phyloP scores from a whole-genome alignment of 2,797 vertebrate genomes.

The Cyclura pinguis region DNA sequence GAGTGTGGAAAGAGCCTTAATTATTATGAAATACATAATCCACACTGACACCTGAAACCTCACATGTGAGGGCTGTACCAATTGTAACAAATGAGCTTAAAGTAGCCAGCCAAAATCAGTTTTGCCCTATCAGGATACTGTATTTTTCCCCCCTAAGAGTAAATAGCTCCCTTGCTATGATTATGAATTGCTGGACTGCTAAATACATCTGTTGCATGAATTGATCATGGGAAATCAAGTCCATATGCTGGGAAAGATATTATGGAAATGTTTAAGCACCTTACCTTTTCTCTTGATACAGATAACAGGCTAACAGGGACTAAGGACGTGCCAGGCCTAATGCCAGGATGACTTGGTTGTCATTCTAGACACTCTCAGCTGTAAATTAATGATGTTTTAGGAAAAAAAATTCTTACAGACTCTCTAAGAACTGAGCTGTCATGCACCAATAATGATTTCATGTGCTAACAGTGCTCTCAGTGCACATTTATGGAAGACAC shows the following conservation, averaged over 20 bases:
- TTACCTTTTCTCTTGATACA: slow-evolving; percentile 15
- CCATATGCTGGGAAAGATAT: slow-evolving; percentile 51
- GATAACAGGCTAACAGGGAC: slow-evolving; percentile 1
- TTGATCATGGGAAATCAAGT: slow-evolving; percentile 48
- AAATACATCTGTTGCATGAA: slow-evolving; percentile 56
- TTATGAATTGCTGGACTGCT: slow-evolving; percentile 51
- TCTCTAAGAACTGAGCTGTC: background rate
- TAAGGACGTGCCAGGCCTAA: background rate
- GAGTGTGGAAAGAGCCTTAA: background rate
- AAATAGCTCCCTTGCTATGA: slow-evolving; percentile 47
- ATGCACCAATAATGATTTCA: background rate
- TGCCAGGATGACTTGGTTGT: background rate
- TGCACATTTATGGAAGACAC: background rate
- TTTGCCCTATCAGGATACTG: slow-evolving; percentile 60
- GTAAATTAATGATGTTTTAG: background rate
- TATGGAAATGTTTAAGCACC: slow-evolving; percentile 37
- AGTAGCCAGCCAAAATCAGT: slow-evolving; percentile 60
- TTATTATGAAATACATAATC: slow-evolving; percentile 51
- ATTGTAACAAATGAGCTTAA: slow-evolving; percentile 60
- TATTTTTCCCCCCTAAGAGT: slow-evolving; percentile 42
- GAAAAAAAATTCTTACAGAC: background rate
- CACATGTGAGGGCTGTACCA: slow-evolving; percentile 8
- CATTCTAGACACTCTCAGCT: background rate
- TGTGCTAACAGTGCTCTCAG: background rate
- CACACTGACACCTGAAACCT: slow-evolving; percentile 23